phyloP scores from a whole-genome alignment of 2,888 invertebrate genomes.

The Cheilosia vulpina region DNA sequence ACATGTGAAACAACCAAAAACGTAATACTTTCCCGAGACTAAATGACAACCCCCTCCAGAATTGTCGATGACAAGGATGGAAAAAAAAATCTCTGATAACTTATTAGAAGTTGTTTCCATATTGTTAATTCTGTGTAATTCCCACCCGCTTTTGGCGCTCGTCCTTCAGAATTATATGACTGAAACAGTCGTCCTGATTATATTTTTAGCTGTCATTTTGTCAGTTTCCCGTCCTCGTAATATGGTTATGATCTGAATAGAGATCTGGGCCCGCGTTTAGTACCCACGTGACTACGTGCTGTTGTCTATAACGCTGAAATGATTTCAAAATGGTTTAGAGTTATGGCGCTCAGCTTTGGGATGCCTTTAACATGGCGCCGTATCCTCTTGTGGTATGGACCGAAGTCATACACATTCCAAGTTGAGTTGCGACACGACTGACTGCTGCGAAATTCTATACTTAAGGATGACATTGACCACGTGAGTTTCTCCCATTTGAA shows the following conservation, averaged over 20 bases:
- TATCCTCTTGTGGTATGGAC: conserved; percentile 6
- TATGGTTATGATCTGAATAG: conserved; percentile 21
- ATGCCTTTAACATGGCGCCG: conserved; percentile 26
- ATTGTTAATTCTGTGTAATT: neutral
- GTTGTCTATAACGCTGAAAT: conserved; percentile 37
- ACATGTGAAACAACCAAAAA: neutral
- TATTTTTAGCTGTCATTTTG: conserved; percentile 18
- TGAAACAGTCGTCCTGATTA: conserved; percentile 55
- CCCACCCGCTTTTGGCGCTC: neutral
- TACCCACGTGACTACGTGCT: conserved; percentile 28
- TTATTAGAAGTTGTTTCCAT: conserved; percentile 11
- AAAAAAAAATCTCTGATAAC: too few relatives aligned
- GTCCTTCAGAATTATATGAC: conserved; percentile 46
- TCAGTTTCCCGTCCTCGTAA: conserved; percentile 27
- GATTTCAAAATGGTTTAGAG: conserved; percentile 29
- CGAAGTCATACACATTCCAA: neutral
- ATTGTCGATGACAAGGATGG: conserved; percentile 1
- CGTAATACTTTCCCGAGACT: conserved; percentile 31
- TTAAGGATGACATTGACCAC: conserved; percentile 26
- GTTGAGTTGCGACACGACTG: neutral
- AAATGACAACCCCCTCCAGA: conserved; percentile 9
- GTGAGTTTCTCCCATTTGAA: conserved; percentile 3
- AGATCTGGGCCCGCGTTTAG: conserved; percentile 8
- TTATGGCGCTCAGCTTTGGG: conserved; percentile 9
- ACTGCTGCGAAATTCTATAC: neutral